Percentiles rank a stretch among this genome's conserved stretches.
phyloP scores from a whole-genome alignment of 2,888 invertebrate species.

The Anthophora plumipes region DNA sequence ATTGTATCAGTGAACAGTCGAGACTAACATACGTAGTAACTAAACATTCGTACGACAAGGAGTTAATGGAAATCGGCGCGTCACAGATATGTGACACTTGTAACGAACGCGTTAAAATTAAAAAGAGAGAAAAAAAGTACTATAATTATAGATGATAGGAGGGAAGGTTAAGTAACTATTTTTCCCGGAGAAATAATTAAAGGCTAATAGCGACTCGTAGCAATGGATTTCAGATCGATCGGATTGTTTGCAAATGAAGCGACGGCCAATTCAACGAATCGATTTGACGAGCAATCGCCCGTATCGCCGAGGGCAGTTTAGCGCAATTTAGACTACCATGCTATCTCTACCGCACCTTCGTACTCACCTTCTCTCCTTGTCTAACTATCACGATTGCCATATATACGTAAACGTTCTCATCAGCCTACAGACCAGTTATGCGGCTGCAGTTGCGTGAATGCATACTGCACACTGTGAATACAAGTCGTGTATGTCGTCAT shows the following conservation, averaged over 20 bases:
- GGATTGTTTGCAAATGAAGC: conserved; percentile 61
- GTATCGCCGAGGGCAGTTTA: conserved; percentile 59
- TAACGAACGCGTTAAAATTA: too few relatives aligned
- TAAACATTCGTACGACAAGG: too few relatives aligned
- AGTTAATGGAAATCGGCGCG: too few relatives aligned
- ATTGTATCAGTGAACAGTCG: too few relatives aligned
- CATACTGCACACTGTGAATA: conserved; percentile 14
- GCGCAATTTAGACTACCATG: conserved; percentile 57
- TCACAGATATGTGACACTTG: too few relatives aligned
- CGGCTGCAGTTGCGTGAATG: conserved; percentile 29
- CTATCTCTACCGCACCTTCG: conserved; percentile 49
- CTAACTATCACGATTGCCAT: conserved; percentile 25
- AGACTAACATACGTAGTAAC: too few relatives aligned
- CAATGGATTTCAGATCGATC: conserved; percentile 50
- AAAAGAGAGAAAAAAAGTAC: too few relatives aligned
- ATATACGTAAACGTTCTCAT: conserved; percentile 53
- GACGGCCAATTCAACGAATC: conserved; percentile 64
- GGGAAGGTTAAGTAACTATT: background rate
- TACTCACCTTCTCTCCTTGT: conserved; percentile 31
- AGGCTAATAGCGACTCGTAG: background rate
- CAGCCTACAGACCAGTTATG: conserved; percentile 38
- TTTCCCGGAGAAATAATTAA: background rate
- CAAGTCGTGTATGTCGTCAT: conserved; percentile 27
- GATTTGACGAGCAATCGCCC: conserved; percentile 66
- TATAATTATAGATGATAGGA: too few relatives aligned